Conservation (phyloP, 2,888 invertebrate genomes). For the Atethmia centrago region DNA sequence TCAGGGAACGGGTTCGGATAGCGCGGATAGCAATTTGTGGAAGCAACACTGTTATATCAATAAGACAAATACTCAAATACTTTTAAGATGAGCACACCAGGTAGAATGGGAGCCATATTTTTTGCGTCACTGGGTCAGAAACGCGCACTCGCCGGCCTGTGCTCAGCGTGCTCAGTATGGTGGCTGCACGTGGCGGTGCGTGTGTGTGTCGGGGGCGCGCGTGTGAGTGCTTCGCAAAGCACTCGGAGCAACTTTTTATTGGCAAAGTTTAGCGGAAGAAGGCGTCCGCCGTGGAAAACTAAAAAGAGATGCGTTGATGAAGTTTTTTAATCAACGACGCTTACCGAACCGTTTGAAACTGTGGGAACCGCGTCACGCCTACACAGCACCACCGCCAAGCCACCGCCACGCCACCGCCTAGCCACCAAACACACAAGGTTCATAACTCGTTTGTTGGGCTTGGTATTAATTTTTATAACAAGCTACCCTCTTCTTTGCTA, state of each 20-base stretch:
- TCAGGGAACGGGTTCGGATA: background rate
- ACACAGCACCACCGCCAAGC: background rate
- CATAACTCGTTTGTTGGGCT: too few relatives aligned
- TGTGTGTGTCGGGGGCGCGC: background rate
- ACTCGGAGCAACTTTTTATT: slow-evolving; percentile 74
- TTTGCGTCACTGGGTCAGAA: background rate
- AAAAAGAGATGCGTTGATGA: slow-evolving; percentile 74
- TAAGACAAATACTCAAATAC: background rate
- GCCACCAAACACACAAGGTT: background rate
- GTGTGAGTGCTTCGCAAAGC: slow-evolving; percentile 9
- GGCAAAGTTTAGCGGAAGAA: slow-evolving; percentile 72
- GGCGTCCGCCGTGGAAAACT: slow-evolving; percentile 67
- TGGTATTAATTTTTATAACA: too few relatives aligned
- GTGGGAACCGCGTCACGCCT: slow-evolving; percentile 9
- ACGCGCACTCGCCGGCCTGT: background rate
- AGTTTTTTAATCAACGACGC: slow-evolving; percentile 78
- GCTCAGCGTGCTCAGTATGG: background rate
- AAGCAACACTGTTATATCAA: background rate
- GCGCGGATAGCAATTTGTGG: background rate
- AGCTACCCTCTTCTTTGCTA: too few relatives aligned
- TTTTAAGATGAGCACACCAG: background rate
- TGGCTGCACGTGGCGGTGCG: too few relatives aligned
- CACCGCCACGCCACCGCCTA: background rate
- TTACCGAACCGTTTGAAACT: slow-evolving; percentile 49
- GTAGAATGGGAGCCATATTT: background rate